Conservation (phyloP, 2,113 vertebrate species). For the Saguinus midas region DNA sequence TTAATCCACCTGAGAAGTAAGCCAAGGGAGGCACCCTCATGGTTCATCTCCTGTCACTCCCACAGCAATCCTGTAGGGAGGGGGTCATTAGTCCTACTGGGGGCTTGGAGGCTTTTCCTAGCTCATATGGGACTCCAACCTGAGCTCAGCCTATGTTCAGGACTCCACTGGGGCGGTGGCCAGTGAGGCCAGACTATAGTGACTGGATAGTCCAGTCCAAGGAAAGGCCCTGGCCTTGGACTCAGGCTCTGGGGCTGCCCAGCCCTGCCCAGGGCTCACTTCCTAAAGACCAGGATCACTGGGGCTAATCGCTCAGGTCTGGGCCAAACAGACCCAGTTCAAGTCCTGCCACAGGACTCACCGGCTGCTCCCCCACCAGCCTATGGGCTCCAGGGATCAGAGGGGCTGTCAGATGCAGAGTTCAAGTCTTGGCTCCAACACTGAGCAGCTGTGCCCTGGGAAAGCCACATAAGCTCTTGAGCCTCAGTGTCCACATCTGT, state of each 20-base stretch:
- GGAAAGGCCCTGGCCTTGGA: background rate
- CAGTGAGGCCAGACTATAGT: background rate
- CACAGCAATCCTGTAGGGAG: fast-evolving
- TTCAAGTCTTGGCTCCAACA: background rate
- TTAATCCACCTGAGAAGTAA: background rate
- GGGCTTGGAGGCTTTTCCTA: background rate
- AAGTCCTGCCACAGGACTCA: background rate
- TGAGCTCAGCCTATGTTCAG: background rate
- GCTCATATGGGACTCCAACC: background rate
- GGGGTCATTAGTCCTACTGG: background rate
- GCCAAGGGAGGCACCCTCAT: background rate
- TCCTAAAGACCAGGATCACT: background rate
- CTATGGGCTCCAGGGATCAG: background rate
- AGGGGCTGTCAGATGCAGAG: background rate
- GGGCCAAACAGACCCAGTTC: background rate
- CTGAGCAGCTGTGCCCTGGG: background rate
- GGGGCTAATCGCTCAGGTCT: background rate
- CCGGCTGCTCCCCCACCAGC: background rate
- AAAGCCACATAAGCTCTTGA: background rate
- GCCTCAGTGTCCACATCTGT: background rate
- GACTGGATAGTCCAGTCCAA: background rate
- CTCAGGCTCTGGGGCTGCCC: background rate
- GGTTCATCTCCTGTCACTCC: background rate
- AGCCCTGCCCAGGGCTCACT: background rate
- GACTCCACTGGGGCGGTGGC: too few species aligned